Conservation (phyloP, 2,888 invertebrate species). For the Drosophila eohydei region DNA sequence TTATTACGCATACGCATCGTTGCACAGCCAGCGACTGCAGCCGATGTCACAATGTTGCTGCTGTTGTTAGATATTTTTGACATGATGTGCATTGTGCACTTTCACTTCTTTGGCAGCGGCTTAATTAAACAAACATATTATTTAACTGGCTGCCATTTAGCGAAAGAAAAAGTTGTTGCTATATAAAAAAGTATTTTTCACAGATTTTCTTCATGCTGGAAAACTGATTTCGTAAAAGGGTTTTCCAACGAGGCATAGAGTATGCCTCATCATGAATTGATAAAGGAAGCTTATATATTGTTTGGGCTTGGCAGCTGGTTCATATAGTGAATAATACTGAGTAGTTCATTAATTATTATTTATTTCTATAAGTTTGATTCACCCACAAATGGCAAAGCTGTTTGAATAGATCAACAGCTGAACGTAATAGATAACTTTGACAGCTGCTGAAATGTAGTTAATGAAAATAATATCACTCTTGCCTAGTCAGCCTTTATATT, state of each 20-base stretch:
- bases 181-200: constrained; percentile 17
- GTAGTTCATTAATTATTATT: background rate
- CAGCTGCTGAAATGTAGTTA: background rate
- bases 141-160: constrained; percentile 59
- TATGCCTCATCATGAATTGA: no score
- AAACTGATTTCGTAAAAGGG: background rate
- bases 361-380: background rate
- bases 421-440: background rate
- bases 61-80: constrained; percentile 16
- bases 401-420: background rate
- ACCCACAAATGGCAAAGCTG: background rate
- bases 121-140: constrained; percentile 71
- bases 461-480: background rate
- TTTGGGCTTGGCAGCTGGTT: background rate
- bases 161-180: constrained; percentile 42
- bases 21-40: constrained; percentile 38
- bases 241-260: background rate
- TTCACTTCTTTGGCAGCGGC: constrained; percentile 57
- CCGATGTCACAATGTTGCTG: constrained; percentile 26
- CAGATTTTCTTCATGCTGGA: background rate
- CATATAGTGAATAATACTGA: no score
- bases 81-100: constrained; percentile 53
- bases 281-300: background rate
- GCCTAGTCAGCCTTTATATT: background rate
- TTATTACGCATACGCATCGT: constrained; percentile 77